These are phyloP conservation scores for Myrmophylax atrothorax DNA, from an alignment of 2,113 vertebrate genomes.

Conservation along the genomic window DNA sequence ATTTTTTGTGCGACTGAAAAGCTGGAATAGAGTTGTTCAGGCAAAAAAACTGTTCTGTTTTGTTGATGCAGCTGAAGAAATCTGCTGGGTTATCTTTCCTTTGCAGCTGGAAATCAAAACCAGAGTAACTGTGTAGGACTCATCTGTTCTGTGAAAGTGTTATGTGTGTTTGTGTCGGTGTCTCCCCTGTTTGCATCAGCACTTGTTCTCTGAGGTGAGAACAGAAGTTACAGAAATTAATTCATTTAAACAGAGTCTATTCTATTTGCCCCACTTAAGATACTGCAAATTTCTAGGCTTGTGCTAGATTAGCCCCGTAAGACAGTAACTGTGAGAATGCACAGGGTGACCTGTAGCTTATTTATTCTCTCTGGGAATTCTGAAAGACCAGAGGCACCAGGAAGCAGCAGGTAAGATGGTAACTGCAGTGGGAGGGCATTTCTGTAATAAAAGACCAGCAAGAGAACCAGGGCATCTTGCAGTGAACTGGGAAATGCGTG, in stretches of 20 bases:
- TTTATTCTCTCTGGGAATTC: not conserved
- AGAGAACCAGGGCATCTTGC: not conserved
- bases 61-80: not conserved
- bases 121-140: not conserved
- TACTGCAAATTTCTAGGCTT: not conserved
- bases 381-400: not conserved
- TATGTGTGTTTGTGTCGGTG: not conserved
- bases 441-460: not conserved
- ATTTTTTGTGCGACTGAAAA: not conserved
- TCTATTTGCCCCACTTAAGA: not conserved
- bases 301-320: not conserved
- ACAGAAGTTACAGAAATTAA: not conserved
- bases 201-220: not conserved
- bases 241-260: not conserved
- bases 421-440: not conserved
- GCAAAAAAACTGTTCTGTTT: not conserved
- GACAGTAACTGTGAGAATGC: not conserved
- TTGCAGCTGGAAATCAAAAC: not conserved
- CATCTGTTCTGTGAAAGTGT: not conserved
- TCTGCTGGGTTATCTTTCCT: not conserved
- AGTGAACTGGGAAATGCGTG: not conserved
- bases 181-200: not conserved
- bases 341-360: not conserved
- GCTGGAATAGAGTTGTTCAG: not conserved
- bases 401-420: not conserved